phyloP scores from a whole-genome alignment of 2,888 invertebrate species.

The Crepidodera aurea region DNA sequence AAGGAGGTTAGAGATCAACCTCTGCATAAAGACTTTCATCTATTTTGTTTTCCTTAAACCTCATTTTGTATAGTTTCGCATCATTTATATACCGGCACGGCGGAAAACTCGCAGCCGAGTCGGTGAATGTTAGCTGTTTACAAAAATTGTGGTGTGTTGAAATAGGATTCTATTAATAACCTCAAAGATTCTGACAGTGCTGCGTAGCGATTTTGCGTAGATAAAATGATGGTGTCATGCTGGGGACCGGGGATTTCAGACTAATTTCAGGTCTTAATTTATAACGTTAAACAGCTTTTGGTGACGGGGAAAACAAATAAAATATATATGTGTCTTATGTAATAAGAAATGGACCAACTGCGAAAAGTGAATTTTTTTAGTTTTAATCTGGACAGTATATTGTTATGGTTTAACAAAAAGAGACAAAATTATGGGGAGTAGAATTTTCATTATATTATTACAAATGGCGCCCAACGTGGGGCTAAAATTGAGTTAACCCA shows the following conservation, averaged over 20 bases:
- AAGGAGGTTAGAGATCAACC: no score
- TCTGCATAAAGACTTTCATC: no score
- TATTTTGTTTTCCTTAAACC: no score
- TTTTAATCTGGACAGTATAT: no score
- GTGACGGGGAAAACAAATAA: slow-evolving; percentile 9
- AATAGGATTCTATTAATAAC: slow-evolving; percentile 38
- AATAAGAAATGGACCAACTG: neutral
- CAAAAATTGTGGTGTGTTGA: slow-evolving; percentile 34
- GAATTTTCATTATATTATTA: no score
- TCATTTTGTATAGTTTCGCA: neutral
- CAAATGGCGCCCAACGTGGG: no score
- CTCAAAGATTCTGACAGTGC: slow-evolving; percentile 31
- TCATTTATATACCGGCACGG: neutral
- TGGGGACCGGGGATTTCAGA: slow-evolving; percentile 26
- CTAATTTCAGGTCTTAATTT: slow-evolving; percentile 27
- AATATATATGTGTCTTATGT: neutral
- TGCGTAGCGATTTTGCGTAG: slow-evolving; percentile 38
- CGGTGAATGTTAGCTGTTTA: slow-evolving; percentile 18
- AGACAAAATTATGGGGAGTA: no score
- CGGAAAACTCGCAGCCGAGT: neutral
- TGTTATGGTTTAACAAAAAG: no score
- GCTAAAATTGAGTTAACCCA: no score
- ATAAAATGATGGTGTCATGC: slow-evolving; percentile 26
- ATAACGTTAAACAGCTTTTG: slow-evolving; percentile 18
- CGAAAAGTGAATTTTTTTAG: no score